These are phyloP conservation scores for Agapornis canus DNA, from an alignment of 2,797 vertebrate species.

Conservation along the genomic window DNA sequence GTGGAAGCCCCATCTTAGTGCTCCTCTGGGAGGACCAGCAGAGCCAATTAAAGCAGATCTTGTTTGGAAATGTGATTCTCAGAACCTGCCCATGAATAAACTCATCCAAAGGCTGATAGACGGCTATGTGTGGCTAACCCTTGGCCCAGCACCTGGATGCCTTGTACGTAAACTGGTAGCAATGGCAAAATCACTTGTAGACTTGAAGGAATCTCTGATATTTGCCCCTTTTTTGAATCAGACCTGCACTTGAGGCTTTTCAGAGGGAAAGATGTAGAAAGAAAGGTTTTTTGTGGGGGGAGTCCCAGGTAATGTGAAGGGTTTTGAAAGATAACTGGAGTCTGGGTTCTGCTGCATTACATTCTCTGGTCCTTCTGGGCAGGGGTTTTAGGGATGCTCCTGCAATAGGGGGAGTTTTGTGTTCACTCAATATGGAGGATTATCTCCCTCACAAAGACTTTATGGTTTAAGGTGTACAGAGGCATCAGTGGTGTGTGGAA, in stretches of 20 bases:
- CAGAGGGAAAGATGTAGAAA: neutral
- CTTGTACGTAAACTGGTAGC: neutral
- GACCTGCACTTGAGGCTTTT: neutral
- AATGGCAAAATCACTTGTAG: neutral
- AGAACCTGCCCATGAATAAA: neutral
- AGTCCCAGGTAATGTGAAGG: neutral
- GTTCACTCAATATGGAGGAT: accelerated
- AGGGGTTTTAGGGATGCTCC: neutral
- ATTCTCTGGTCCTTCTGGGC: accelerated
- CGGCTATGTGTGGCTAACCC: neutral
- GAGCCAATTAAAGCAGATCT: neutral
- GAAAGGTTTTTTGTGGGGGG: accelerated
- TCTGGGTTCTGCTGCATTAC: accelerated
- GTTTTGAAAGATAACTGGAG: neutral
- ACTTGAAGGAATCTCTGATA: neutral
- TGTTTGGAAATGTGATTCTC: neutral
- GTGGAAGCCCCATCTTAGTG: neutral
- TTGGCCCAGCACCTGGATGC: neutral
- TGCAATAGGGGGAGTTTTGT: accelerated
- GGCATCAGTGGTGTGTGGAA: accelerated
- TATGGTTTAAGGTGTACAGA: neutral
- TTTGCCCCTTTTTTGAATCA: neutral
- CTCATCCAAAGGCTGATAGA: neutral
- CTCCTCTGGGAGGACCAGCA: neutral
- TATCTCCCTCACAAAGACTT: neutral